A percentile compares a stretch with the other conserved stretches of the same genome.
Evolutionary conservation across 2,888 invertebrate genomes (phyloP).

Genomic region (Resseliella maxima): DNA sequence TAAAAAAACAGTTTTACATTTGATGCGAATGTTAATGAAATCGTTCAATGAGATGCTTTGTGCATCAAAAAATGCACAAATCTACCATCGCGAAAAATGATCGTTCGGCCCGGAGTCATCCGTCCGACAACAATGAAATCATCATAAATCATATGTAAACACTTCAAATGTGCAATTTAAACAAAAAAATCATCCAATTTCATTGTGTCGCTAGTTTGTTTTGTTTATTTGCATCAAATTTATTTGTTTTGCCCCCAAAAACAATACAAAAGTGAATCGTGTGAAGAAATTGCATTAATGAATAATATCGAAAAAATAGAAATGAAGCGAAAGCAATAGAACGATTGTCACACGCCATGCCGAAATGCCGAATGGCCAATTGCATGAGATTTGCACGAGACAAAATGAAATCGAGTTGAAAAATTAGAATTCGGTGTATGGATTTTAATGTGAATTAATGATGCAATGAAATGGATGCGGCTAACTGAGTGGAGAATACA

Average conservation of each 20-base stretch:
- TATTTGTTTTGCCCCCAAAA: too few species aligned
- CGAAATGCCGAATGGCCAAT: neutral
- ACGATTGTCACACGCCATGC: neutral
- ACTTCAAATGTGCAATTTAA: neutral
- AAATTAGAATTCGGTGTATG: neutral
- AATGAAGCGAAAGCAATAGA: neutral
- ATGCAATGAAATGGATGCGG: too few species aligned
- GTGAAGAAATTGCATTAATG: constrained; percentile 28
- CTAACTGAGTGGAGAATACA: neutral
- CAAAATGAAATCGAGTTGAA: neutral
- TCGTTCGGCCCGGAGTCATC: neutral
- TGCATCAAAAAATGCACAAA: too few species aligned
- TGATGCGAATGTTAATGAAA: neutral
- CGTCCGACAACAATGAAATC: neutral
- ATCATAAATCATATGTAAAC: constrained; percentile 45
- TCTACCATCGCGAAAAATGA: too few species aligned
- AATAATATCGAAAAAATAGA: neutral
- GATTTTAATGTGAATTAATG: too few species aligned
- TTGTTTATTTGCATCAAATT: too few species aligned
- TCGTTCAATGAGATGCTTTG: too few species aligned
- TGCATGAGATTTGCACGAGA: neutral
- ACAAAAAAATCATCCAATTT: constrained; percentile 28
- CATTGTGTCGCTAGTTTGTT: constrained; percentile 2
- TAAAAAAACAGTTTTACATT: too few species aligned
- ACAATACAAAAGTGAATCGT: neutral